Evolutionary conservation across 2,888 invertebrate species (phyloP), one percentile per base, ranked within the genome.

Genomic region (Fragum fragum): DNA sequence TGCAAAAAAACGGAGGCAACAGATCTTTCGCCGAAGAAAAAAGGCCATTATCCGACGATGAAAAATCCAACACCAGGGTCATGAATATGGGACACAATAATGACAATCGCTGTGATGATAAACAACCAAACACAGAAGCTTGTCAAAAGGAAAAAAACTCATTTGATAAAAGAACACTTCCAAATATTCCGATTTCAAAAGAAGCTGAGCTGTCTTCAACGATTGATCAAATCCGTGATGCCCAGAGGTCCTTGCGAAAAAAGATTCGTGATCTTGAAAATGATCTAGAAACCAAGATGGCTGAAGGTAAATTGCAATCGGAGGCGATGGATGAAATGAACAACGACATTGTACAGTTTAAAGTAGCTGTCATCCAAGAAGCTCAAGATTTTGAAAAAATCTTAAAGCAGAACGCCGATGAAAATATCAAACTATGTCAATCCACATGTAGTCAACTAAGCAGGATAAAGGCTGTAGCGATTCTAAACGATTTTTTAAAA

Each of bases 141-240:
- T 3, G 9, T 9, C 32, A 36, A 36, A 36, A 36, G 9, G 32
- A 9, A 36, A 9, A 36, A 6, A 36, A 36, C 9, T 9, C 9
- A 9, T 36, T 36, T 3, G 9, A 36, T 6, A 36, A 36, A 9
- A 36, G 32, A 36, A 9, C 3, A 9, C 32, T 36, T 9, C 32
- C 32, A 36, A 36, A 9, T 36, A 36, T 36, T 6, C 32, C 32
- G 9, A 36, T 9, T 6, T 36, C 32, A 36, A 47, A 47, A 9
- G 47, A 47, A n/a, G 47, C 47, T 14, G 47, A 47, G 14, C 47
- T 47, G 2, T 5, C 47, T 14, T 47, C 18, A 9, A 47, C 2
- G 47, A 47, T 66, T 36, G 66, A 39, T 2, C 42, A 66, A 14
- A 36, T 66, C 36, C 66, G 66, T 23, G 0, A 66, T n/a, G 42